Evolutionary conservation across 2,888 invertebrate species (phyloP), one percentile per base, ranked within the genome.

Genomic region (Cylloceria caligata): DNA sequence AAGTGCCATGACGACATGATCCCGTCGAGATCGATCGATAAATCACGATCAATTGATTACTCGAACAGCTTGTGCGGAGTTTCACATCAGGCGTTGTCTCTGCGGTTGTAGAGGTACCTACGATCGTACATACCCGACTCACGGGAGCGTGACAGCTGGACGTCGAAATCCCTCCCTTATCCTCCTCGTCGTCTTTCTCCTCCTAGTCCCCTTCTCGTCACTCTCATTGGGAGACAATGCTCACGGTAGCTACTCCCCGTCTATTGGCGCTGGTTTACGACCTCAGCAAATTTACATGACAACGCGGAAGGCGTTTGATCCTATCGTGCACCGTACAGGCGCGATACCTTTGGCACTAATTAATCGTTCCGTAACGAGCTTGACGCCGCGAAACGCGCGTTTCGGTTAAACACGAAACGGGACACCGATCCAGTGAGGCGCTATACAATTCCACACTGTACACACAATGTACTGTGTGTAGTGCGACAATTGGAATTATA

Each of bases 301-400:
- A 88, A 88, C 83, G 83, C 86, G 85, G 84, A 86, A 87, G 87
- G 88, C 86, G 85, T 88, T 86, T 85, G 87, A 86, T 86, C 85
- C 86, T 84, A 83, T 81, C 84, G 80, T 73, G 42, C 52, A 72
- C 77, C 71, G 80, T 19, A 45, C 62, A 39, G 74, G 73, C 77
- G 86, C 85, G 84, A 86, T 86, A 85, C 85, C 85, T 85, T 86
- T 84, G 85, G 85, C 83, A 83, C 87, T 89, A 87, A 90, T 90
- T 89, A 90, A 89, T 90, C 87, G 86, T 83, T 84, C 83, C 78
- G 83, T 85, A 83, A 85, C 83, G 80, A 84, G 76, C 80, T 73
- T 68, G 72, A 73, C 75, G 72, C 64, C 79, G 42, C 68, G 71
- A 68, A 83, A 60, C 49, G 55, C 72, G 67, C 62, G 68, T 83